Evolutionary conservation across 2,888 invertebrate species (phyloP).

Genomic region (Hemithea aestivaria): DNA sequence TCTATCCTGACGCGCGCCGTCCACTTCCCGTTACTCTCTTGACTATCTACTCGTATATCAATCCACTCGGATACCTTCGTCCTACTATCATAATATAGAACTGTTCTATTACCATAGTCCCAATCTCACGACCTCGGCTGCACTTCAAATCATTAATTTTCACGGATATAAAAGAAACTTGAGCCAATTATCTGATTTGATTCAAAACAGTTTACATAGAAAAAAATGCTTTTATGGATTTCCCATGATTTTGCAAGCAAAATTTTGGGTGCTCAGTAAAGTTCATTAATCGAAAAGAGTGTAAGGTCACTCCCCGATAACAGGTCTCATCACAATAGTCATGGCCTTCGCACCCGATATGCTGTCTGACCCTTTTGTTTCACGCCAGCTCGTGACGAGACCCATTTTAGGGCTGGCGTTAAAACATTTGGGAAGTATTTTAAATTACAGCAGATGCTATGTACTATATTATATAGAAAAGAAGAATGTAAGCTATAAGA

Average conservation of each 20-base stretch:
- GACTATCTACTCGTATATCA: too few species aligned
- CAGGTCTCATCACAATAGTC: slow-evolving; percentile 34
- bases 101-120: neutral
- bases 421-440: too few species aligned
- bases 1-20: too few species aligned
- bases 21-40: too few species aligned
- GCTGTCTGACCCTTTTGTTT: slow-evolving; percentile 70
- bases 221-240: too few species aligned
- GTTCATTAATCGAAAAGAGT: slow-evolving; percentile 13
- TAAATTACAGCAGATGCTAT: too few species aligned
- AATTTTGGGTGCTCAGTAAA: neutral
- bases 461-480: too few species aligned
- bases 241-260: slow-evolving; percentile 5
- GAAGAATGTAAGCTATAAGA: too few species aligned
- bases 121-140: slow-evolving; percentile 7
- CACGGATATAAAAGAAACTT: slow-evolving; percentile 11
- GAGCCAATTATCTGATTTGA: slow-evolving; percentile 2
- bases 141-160: slow-evolving; percentile 5
- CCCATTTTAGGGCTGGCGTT: slow-evolving; percentile 20
- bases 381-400: slow-evolving; percentile 27
- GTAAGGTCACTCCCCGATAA: slow-evolving; percentile 67
- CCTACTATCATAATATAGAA: too few species aligned
- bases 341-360: slow-evolving; percentile 72
- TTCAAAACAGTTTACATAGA: too few species aligned
- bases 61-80: too few species aligned